A percentile compares a stretch with the other conserved stretches of the same genome.
Conservation (phyloP, 2,113 vertebrate genomes). For the Hydrochoerus hydrochaeris region DNA sequence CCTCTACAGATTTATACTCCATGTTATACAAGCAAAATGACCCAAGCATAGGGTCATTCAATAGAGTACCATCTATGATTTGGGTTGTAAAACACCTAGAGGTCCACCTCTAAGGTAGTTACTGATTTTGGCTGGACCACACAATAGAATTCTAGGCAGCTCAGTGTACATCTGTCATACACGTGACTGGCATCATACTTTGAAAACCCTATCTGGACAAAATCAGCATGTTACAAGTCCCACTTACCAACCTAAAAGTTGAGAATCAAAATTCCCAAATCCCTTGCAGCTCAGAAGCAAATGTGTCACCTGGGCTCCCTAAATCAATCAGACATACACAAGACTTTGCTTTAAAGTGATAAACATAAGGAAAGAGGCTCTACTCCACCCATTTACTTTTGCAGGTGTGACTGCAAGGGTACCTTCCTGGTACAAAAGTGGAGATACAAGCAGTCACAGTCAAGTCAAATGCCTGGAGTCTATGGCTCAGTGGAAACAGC, state of each 20-base stretch:
- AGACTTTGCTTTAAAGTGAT: neutral
- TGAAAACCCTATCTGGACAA: constrained; percentile 12
- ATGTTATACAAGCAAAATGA: constrained; percentile 57
- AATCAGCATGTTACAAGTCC: constrained; percentile 22
- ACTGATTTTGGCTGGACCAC: neutral
- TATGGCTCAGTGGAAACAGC: neutral
- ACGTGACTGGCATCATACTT: neutral
- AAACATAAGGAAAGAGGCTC: neutral
- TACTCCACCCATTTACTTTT: constrained; percentile 2
- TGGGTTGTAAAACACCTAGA: constrained; percentile 5
- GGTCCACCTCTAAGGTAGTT: constrained; percentile 19
- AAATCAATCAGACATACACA: neutral
- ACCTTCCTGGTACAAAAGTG: neutral
- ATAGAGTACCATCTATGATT: constrained; percentile 19
- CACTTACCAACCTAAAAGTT: neutral
- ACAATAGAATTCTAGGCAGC: constrained; percentile 41
- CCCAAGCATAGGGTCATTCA: constrained; percentile 1
- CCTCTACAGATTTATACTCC: constrained; percentile 43
- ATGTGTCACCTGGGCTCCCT: neutral
- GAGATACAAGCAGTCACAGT: neutral
- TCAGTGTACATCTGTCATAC: neutral
- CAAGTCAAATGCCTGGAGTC: neutral
- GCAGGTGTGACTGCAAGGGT: neutral
- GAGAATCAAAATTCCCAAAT: constrained; percentile 44
- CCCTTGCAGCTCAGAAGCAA: constrained; percentile 15